A percentile compares a stretch with the other conserved stretches of the same genome.
These are phyloP conservation scores for Ariolimax columbianus DNA, from an alignment of 2,888 invertebrate species.

Conservation along the genomic window DNA sequence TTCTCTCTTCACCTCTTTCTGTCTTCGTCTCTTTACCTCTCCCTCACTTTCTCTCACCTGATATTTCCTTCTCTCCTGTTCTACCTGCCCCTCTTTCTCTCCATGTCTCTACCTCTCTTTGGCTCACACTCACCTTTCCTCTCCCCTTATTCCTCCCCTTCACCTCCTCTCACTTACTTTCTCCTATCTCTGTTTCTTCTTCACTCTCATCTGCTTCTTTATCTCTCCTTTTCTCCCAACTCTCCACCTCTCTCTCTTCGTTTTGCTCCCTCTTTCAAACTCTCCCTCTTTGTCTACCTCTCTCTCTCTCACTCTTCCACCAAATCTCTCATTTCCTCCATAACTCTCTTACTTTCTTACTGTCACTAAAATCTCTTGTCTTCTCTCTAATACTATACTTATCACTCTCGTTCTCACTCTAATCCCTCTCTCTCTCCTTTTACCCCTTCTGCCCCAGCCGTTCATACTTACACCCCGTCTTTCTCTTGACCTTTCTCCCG, in stretches of 20 bases:
- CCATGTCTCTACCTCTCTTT: too few species aligned
- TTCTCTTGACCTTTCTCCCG: neutral
- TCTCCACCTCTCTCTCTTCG: neutral
- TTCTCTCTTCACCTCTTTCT: too few species aligned
- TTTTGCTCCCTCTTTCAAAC: neutral
- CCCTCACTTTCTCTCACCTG: too few species aligned
- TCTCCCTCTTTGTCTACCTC: too few species aligned
- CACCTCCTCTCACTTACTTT: neutral
- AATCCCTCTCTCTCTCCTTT: too few species aligned
- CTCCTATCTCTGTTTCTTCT: conserved; percentile 1
- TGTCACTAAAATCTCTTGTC: too few species aligned
- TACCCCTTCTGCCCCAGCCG: too few species aligned
- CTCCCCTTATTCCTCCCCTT: neutral
- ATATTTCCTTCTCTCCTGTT: too few species aligned
- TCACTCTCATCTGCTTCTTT: too few species aligned
- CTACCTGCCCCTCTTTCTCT: neutral
- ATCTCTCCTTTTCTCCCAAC: neutral
- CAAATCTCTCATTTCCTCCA: neutral
- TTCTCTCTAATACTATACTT: too few species aligned
- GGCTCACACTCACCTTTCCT: neutral
- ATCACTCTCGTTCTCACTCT: too few species aligned
- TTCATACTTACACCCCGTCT: neutral
- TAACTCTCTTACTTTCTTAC: neutral
- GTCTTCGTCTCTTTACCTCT: too few species aligned
- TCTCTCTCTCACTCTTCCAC: neutral